These are phyloP conservation scores for Elephantulus edwardii DNA, from an alignment of 2,113 vertebrate genomes.

Conservation along the genomic window DNA sequence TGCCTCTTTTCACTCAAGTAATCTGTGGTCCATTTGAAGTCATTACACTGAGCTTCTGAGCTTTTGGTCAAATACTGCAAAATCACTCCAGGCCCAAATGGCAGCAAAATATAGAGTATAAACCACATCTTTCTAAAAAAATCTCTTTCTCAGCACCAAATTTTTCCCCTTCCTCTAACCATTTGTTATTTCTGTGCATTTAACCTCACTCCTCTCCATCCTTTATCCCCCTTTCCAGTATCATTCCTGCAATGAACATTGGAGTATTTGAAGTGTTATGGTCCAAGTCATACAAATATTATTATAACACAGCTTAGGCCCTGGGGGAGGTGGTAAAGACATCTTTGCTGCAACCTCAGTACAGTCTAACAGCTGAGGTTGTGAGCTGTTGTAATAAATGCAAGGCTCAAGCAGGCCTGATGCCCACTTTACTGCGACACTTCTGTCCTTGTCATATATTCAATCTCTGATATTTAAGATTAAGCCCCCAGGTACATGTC, in stretches of 20 bases:
- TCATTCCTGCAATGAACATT: not conserved
- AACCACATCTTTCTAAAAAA: not conserved
- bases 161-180: not conserved
- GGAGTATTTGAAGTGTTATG: not conserved
- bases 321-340: not conserved
- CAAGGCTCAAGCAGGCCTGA: not conserved
- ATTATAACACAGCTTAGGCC: not conserved
- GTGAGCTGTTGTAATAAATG: not conserved
- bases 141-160: not conserved
- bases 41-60: conserved; percentile 15
- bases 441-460: conserved; percentile 17
- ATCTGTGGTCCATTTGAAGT: not conserved
- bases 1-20: not conserved
- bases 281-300: not conserved
- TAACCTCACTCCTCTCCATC: too few relatives aligned
- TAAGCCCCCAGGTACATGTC: not conserved
- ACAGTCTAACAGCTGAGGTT: not conserved
- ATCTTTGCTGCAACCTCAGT: not conserved
- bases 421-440: not conserved
- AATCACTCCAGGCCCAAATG: not conserved
- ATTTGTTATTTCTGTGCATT: not conserved
- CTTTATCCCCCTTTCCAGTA: not conserved
- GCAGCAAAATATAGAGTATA: not conserved
- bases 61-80: not conserved
- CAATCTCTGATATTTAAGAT: not conserved